Conservation (phyloP, 2,797 vertebrate species). For the Hozukius guyotensis region DNA sequence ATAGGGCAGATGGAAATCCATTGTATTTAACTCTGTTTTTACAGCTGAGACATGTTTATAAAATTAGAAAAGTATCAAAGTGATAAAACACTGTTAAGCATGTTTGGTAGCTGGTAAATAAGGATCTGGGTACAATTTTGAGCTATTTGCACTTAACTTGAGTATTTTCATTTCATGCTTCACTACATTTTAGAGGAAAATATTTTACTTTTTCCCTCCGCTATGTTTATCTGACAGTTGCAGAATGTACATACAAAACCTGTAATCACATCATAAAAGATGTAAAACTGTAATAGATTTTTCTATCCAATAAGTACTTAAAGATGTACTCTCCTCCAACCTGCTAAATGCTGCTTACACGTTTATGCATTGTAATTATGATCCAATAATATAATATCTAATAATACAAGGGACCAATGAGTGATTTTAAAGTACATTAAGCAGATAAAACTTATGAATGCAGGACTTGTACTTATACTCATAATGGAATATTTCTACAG, state of each 20-base stretch:
- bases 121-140: not conserved
- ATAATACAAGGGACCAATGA: not conserved
- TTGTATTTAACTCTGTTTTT: not conserved
- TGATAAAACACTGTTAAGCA: no score
- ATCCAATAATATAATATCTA: not conserved
- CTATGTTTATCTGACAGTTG: not conserved
- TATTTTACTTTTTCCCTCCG: not conserved
- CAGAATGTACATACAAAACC: not conserved
- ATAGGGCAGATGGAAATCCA: not conserved
- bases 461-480: not conserved
- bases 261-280: not conserved
- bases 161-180: not conserved
- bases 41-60: not conserved
- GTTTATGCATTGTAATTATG: not conserved
- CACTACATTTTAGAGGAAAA: not conserved
- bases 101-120: not conserved
- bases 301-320: no score
- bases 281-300: not conserved
- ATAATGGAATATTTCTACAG: not conserved
- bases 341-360: not conserved
- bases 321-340: not conserved
- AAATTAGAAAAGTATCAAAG: not conserved
- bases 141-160: not conserved
- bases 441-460: not conserved
- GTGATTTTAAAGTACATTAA: not conserved